Percentiles rank a stretch among this genome's conserved stretches.
phyloP scores from a whole-genome alignment of 2,888 invertebrate species.

The Autographa gamma region DNA sequence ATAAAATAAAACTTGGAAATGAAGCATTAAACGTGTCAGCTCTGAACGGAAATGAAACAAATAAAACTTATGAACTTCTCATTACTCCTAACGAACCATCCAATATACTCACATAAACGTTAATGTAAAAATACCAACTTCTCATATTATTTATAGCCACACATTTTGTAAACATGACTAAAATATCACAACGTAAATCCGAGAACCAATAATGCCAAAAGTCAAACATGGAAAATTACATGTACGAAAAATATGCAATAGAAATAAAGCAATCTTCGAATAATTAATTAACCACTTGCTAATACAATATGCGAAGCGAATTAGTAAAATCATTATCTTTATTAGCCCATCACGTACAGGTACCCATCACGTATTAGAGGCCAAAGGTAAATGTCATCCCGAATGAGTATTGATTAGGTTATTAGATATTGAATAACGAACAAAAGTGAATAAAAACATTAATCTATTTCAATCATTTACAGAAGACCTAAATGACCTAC shows the following conservation, averaged over 20 bases:
- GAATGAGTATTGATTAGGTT: conserved; percentile 36
- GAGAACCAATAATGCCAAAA: not conserved
- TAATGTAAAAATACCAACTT: not conserved
- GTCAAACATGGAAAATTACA: conserved; percentile 4
- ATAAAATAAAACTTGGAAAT: too few species aligned
- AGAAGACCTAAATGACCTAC: not conserved
- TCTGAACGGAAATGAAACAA: too few species aligned
- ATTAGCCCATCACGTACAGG: conserved; percentile 34
- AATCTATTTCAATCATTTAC: not conserved
- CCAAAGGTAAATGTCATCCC: conserved; percentile 55
- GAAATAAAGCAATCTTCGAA: conserved; percentile 18
- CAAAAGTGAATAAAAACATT: not conserved
- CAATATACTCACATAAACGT: not conserved
- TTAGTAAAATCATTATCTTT: conserved; percentile 37
- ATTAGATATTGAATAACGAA: not conserved
- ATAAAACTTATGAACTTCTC: too few species aligned
- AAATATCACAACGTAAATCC: not conserved
- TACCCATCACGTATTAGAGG: conserved; percentile 35
- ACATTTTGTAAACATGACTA: not conserved
- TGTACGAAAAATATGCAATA: not conserved
- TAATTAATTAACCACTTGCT: conserved; percentile 25
- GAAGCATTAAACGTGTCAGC: too few species aligned
- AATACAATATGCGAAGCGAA: conserved; percentile 24
- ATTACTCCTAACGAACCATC: not conserved
- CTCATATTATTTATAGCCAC: not conserved